Evolutionary conservation across 2,888 invertebrate genomes (phyloP), one percentile per base, ranked within the genome.

Genomic region (Xanthorhoe spadicearia): DNA sequence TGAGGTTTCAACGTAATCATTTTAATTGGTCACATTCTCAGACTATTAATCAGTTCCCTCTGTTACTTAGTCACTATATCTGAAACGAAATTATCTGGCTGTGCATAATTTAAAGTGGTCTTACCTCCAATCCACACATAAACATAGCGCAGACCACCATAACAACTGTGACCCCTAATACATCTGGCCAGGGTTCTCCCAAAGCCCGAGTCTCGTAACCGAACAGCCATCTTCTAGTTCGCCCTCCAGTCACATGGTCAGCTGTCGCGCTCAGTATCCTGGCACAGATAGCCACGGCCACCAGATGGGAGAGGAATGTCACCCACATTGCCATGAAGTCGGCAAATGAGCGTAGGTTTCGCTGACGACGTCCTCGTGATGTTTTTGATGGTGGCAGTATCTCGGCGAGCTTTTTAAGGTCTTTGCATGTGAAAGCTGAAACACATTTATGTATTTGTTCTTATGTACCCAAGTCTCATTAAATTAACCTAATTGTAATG

Each of bases 101-200:
- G 23, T 23, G 23, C 23, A 23, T 23, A 3, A 23, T 23, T 23
- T 1, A 23, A 23, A 23, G 23, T 23, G 1, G 23, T 23, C 23
- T 61, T 66, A 73, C 73, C 90, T 95, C 95, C 46, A 95, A 82
- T 43, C 95, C 95, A 74, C 95, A 92, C 94, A 95, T 95, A 75
- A 95, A 95, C 87, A 95, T 92, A 46, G 93, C 92, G 46, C 95
- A 94, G 2, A 94, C 93, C 0, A 95, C 94, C 78, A 94, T 91
- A 7, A 95, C 93, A 28, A 95, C 94, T 0, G 94, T 94, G 2
- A 95, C 94, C 5, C 95, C 95, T 4, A 95, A 77, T 3, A 95
- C 94, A 77, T 95, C 95, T 23, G 95, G 95, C 94, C 95, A 95
- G 0, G 95, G 94, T 75, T 95, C 95, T 0, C 94, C 95, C 61